A percentile compares a stretch with the other conserved stretches of the same genome.
These are phyloP conservation scores for Pteronura brasiliensis DNA, from an alignment of 2,113 vertebrate genomes.

Conservation along the genomic window DNA sequence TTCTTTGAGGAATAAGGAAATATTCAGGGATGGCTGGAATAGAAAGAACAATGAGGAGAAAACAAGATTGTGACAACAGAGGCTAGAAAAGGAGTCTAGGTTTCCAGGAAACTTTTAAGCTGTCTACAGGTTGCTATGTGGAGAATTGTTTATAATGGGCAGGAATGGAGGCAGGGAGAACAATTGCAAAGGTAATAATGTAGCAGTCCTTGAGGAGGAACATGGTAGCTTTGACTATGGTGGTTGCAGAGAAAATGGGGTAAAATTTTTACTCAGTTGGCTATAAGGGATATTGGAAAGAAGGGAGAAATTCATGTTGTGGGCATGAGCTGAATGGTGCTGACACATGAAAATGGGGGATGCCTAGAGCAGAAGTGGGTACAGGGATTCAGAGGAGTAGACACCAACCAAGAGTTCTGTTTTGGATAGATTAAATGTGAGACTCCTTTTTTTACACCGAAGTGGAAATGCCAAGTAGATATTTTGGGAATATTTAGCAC, in stretches of 20 bases:
- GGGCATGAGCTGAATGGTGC: not conserved
- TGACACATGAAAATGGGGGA: rapidly evolving
- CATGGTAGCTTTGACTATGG: rapidly evolving
- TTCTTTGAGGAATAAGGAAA: not conserved
- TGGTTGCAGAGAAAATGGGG: not conserved
- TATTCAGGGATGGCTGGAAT: no score
- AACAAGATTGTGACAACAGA: not conserved
- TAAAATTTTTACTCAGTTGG: not conserved
- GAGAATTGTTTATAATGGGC: not conserved
- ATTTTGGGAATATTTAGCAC: not conserved
- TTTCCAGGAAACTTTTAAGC: not conserved
- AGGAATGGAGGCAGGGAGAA: not conserved
- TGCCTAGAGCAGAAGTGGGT: no score
- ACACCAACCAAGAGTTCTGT: not conserved
- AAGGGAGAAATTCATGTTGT: not conserved
- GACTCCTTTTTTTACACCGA: not conserved
- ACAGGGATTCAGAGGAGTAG: rapidly evolving
- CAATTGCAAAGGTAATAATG: no score
- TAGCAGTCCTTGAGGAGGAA: not conserved
- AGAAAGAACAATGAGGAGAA: not conserved
- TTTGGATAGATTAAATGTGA: not conserved
- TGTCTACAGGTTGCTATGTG: no score
- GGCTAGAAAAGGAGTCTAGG: not conserved
- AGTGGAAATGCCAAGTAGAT: not conserved
- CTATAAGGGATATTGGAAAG: not conserved